Conservation (phyloP, 2,113 vertebrate genomes). For the Columbina picui region DNA sequence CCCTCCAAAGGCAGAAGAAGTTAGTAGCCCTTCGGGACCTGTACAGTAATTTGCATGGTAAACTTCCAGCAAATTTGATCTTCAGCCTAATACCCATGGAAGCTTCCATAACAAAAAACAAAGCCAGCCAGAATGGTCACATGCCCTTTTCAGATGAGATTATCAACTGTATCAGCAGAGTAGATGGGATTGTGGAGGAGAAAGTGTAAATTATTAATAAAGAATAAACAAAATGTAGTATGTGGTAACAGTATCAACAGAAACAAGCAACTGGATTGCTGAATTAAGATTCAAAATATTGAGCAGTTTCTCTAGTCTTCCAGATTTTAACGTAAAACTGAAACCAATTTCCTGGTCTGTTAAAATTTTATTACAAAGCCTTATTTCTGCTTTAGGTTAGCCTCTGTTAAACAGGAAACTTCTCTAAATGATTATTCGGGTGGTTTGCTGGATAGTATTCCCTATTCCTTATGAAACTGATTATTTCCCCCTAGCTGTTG, state of each 20-base stretch:
- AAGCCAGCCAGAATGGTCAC: not conserved
- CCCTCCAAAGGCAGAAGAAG: not conserved
- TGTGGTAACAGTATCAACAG: not conserved
- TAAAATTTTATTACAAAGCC: not conserved
- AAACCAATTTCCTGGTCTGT: not conserved
- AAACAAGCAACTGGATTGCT: not conserved
- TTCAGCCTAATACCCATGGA: not conserved
- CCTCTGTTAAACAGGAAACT: not conserved
- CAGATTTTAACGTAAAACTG: not conserved
- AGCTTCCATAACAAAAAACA: not conserved
- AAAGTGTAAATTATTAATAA: not conserved
- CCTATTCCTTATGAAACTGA: not conserved
- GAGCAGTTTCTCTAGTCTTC: not conserved
- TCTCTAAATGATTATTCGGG: not conserved
- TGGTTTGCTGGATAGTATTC: not conserved
- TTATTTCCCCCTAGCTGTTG: not conserved
- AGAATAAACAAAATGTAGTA: not conserved
- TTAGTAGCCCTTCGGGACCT: not conserved
- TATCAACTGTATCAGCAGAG: not conserved
- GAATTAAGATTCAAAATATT: not conserved
- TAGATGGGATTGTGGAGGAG: not conserved
- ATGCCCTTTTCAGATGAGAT: not conserved
- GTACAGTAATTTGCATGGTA: not conserved
- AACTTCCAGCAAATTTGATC: not conserved
- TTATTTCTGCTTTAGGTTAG: not conserved